Evolutionary conservation across 2,888 invertebrate species (phyloP).

Genomic region (Tridacna gigas): DNA sequence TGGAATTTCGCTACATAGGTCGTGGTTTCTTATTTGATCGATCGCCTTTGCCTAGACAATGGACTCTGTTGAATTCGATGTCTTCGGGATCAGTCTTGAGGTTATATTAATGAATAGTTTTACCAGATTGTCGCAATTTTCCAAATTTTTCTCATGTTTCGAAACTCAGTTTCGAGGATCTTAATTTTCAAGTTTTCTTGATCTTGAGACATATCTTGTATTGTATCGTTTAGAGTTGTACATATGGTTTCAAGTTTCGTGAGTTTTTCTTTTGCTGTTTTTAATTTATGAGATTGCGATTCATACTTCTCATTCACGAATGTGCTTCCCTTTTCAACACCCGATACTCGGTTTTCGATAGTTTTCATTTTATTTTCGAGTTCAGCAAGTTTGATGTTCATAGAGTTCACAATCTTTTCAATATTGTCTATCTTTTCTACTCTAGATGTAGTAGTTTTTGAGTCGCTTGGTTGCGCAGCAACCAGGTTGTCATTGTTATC

Average conservation of each 20-base stretch:
- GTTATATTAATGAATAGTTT: conserved; percentile 18
- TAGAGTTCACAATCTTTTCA: conserved; percentile 33
- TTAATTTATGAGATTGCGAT: conserved; percentile 7
- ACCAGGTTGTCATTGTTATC: no score
- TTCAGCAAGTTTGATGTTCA: conserved; percentile 32
- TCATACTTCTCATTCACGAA: conserved; percentile 21
- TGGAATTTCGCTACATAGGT: conserved; percentile 36
- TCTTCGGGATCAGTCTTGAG: conserved; percentile 7
- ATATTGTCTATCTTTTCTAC: conserved; percentile 33
- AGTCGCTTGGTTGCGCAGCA: no score
- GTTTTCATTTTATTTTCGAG: conserved; percentile 26
- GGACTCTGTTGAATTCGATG: conserved; percentile 24
- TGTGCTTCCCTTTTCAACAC: conserved; percentile 19
- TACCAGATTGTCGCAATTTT: not conserved
- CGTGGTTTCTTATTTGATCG: conserved; percentile 11
- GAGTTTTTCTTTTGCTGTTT: conserved; percentile 14
- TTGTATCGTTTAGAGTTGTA: conserved; percentile 10
- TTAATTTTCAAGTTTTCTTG: conserved; percentile 13
- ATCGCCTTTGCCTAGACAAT: conserved; percentile 21
- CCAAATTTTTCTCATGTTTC: conserved; percentile 17
- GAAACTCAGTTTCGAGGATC: conserved; percentile 22
- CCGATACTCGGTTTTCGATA: conserved; percentile 21
- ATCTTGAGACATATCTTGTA: not conserved
- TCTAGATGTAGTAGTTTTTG: conserved; percentile 21
- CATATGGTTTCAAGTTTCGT: no score